phyloP scores from a whole-genome alignment of 2,888 invertebrate species.

The Polyommatus icarus region DNA sequence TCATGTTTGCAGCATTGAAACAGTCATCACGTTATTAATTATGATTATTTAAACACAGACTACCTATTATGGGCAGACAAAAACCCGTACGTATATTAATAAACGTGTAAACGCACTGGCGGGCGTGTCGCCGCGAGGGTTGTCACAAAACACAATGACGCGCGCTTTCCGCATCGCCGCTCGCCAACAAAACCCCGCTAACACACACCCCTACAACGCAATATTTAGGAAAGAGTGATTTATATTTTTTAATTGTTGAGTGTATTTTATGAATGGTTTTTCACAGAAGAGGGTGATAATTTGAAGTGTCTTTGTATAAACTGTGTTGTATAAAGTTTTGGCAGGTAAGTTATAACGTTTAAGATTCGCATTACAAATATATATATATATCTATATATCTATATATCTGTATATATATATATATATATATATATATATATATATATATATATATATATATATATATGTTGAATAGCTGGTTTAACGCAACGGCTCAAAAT shows the following conservation, averaged over 20 bases:
- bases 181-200: slow-evolving; percentile 60
- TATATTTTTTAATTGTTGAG: slow-evolving; percentile 9
- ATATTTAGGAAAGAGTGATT: slow-evolving; percentile 28
- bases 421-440: too few relatives aligned
- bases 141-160: slow-evolving; percentile 57
- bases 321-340: not conserved
- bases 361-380: too few relatives aligned
- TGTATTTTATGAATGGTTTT: slow-evolving; percentile 11
- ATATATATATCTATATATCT: too few relatives aligned
- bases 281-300: not conserved
- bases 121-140: slow-evolving; percentile 54
- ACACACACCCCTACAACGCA: slow-evolving; percentile 57
- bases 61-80: slow-evolving; percentile 4
- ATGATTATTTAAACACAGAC: too few relatives aligned
- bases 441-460: too few relatives aligned
- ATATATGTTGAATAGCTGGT: too few relatives aligned
- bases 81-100: slow-evolving; percentile 10
- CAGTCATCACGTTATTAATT: too few relatives aligned
- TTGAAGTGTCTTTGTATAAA: not conserved
- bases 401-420: too few relatives aligned
- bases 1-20: too few relatives aligned
- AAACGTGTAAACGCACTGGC: slow-evolving; percentile 29
- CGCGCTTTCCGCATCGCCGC: slow-evolving; percentile 62
- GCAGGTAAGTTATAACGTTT: too few relatives aligned
- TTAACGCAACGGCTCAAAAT: too few relatives aligned